phyloP scores from a whole-genome alignment of 30 jellyfish, hydroid and myxozoan genomes.

The Chrysaora quinquecirrha region DNA sequence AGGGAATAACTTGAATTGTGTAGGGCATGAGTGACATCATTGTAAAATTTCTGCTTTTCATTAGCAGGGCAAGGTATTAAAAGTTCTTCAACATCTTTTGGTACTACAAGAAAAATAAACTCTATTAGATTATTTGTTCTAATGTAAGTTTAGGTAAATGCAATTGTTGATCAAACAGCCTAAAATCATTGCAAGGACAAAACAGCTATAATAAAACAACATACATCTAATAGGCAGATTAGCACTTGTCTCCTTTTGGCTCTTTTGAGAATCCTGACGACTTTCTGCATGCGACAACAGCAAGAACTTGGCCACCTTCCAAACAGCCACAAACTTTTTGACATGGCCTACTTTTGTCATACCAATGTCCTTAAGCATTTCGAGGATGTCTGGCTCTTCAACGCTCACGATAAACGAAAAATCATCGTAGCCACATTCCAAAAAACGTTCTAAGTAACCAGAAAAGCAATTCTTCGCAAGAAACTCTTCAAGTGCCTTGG shows the following conservation, averaged over 20 bases:
- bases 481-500: slow-evolving; percentile 4
- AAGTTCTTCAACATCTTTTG: too few species aligned
- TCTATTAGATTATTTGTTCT: too few species aligned
- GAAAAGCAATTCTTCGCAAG: background rate
- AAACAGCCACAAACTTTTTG: slow-evolving; percentile 41
- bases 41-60: slow-evolving; percentile 43
- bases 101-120: too few species aligned
- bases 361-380: slow-evolving; percentile 39
- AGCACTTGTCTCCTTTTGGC: slow-evolving; percentile 16
- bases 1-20: slow-evolving; percentile 23
- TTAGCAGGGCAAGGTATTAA: slow-evolving; percentile 31
- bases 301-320: slow-evolving; percentile 20
- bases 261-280: slow-evolving; percentile 21
- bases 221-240: slow-evolving; percentile 15
- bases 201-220: too few species aligned
- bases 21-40: slow-evolving; percentile 39
- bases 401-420: slow-evolving; percentile 12
- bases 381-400: slow-evolving; percentile 37
- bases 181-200: too few species aligned
- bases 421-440: slow-evolving; percentile 54
- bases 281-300: slow-evolving; percentile 38
- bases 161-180: slow-evolving; percentile 17
- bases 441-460: slow-evolving; percentile 9
- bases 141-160: too few species aligned
- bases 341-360: slow-evolving; percentile 52